These are phyloP conservation scores for Stictocephala bisonia DNA, from an alignment of 2,888 invertebrate species.

Conservation along the genomic window DNA sequence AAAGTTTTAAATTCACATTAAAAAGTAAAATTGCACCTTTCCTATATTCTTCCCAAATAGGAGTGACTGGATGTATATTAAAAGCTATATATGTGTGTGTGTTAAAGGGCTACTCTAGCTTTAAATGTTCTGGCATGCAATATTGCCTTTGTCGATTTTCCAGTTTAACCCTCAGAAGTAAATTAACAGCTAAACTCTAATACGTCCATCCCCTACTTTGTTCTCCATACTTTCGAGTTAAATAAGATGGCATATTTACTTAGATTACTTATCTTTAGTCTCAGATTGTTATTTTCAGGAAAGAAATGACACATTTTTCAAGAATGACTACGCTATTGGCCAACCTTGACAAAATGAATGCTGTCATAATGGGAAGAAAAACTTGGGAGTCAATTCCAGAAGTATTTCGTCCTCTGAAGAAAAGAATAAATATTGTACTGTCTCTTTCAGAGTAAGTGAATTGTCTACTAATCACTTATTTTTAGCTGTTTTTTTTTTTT, in stretches of 20 bases:
- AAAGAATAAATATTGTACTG: slow-evolving; percentile 87
- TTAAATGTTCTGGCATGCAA: too few species aligned
- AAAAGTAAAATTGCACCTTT: too few species aligned
- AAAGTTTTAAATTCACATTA: too few species aligned
- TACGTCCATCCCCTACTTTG: too few species aligned
- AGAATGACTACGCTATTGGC: slow-evolving; percentile 79
- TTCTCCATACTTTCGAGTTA: slow-evolving; percentile 31
- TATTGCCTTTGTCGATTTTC: too few species aligned
- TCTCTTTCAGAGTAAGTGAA: slow-evolving; percentile 63
- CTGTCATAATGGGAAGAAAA: slow-evolving; percentile 93
- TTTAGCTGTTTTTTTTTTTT: background rate
- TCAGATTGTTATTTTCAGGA: slow-evolving; percentile 70
- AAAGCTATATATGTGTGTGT: too few species aligned
- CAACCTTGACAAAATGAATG: slow-evolving; percentile 79
- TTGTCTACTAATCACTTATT: background rate
- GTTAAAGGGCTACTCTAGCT: too few species aligned
- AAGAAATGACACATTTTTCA: slow-evolving; percentile 89
- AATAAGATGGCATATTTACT: slow-evolving; percentile 6
- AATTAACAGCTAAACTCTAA: too few species aligned
- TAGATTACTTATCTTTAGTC: background rate
- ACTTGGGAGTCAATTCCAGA: slow-evolving; percentile 94
- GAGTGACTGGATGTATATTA: too few species aligned
- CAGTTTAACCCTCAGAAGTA: too few species aligned
- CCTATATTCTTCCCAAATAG: too few species aligned
- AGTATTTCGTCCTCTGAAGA: slow-evolving; percentile 79